Percentiles rank a stretch among this genome's conserved stretches.
Conservation (phyloP, 1,140 invertebrate species). For the Drosophila mojavensis region DNA sequence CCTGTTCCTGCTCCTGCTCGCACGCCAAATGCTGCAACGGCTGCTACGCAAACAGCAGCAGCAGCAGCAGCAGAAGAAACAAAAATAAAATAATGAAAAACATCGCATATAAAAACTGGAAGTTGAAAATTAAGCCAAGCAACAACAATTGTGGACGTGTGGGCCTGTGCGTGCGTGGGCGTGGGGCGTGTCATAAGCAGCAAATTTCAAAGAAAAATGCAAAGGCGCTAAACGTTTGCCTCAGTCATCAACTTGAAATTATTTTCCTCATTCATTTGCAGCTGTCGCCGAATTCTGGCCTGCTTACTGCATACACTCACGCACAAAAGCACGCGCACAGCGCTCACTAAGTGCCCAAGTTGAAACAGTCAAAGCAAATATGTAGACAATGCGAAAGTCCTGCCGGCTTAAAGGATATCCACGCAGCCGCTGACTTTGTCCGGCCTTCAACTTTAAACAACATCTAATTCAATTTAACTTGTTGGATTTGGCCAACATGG, state of each 20-base stretch:
- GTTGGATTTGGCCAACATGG: not conserved
- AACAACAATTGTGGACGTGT: slow-evolving; percentile 8
- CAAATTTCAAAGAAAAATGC: slow-evolving; percentile 32
- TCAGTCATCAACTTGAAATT: slow-evolving; percentile 33
- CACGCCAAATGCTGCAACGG: slow-evolving; percentile 42
- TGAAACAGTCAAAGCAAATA: not conserved
- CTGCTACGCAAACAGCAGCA: not conserved
- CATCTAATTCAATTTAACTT: slow-evolving; percentile 17
- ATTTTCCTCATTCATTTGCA: slow-evolving; percentile 35
- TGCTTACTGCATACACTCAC: not conserved
- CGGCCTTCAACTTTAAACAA: not conserved
- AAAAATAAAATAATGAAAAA: not conserved
- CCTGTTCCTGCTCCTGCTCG: no score
- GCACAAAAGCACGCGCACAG: not conserved
- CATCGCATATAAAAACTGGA: slow-evolving; percentile 2
- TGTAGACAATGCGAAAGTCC: not conserved
- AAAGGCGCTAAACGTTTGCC: slow-evolving; percentile 18
- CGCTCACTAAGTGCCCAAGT: not conserved
- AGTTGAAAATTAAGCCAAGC: slow-evolving; percentile 24
- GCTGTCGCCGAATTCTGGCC: slow-evolving; percentile 17
- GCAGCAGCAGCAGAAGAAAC: not conserved
- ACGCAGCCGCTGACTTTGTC: not conserved
- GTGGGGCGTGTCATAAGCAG: slow-evolving; percentile 18
- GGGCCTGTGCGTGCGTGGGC: not conserved
- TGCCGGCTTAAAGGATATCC: not conserved